Conservation (phyloP, 2,888 invertebrate genomes). For the Mythimna pallens region DNA sequence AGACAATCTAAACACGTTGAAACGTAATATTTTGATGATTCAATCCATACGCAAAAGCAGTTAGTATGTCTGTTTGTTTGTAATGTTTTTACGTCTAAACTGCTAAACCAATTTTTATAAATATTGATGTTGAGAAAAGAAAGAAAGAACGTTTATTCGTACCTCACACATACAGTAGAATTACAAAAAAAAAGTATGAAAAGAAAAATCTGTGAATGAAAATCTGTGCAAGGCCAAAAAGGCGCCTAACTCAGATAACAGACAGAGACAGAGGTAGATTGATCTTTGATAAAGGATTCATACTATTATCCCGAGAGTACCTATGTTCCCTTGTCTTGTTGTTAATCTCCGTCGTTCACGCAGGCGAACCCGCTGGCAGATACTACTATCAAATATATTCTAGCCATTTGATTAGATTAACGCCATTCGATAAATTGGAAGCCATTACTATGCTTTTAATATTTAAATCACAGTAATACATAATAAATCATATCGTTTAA, state of each 20-base stretch:
- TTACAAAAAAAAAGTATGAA: no score
- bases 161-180: no score
- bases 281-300: no score
- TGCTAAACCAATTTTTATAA: background rate
- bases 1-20: constrained; percentile 5
- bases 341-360: background rate
- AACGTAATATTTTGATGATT: constrained; percentile 27
- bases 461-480: constrained; percentile 39
- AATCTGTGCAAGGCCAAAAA: no score
- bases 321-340: background rate
- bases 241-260: no score
- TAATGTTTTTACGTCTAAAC: background rate
- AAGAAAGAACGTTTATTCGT: no score
- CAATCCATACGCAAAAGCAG: background rate
- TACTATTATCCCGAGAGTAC: background rate
- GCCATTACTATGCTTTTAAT: constrained; percentile 40
- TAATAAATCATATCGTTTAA: constrained; percentile 55
- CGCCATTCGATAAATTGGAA: constrained; percentile 26
- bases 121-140: background rate
- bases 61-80: background rate
- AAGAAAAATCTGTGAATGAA: no score
- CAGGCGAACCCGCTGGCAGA: background rate
- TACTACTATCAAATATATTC: constrained; percentile 1
- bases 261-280: no score
- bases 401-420: constrained; percentile 55